Base-by-base conservation (phyloP, 2,113 vertebrate genomes). In the Caranx melampygus region DNA sequence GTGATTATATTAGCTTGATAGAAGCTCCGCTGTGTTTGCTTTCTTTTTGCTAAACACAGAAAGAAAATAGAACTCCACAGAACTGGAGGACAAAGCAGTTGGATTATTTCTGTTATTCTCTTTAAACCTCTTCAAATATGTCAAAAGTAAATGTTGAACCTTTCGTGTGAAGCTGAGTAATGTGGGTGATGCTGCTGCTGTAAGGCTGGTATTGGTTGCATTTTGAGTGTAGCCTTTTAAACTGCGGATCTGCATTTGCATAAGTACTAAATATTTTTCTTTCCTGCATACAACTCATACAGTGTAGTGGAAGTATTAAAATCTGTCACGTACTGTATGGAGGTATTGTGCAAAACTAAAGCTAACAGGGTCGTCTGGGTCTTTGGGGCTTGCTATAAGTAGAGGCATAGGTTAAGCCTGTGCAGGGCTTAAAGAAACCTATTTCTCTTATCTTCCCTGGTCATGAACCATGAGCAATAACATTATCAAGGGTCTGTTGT, bases 391-490 rank as follows among this genome's bases (percentile, higher is more conserved):
- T 85, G 82, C 90, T 91, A 90, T 94, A 94, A 93, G 92, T 91
- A 90, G 92, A 93, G 93, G 92, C 94, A 93, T 83, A 94, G 94
- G 94, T 95, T 94, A 95, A 95, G 93, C 92, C 86, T 92, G 85
- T 79, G 80, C 86, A 83, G 79, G 91, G 93, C 86, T 93, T 92
- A 94, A 92, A 91, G 89, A 94, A 95, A 94, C 92, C 90, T 92
- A 94, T 94, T 94, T 94, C 92, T 95, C 92, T 94, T 95, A 94
- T 95, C 94, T 94, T 85, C 72, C 37, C 87, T 89, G 90, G 91
- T 93, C 92, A 87, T 91, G 93, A 95, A 92, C 93, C 90, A 77
- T 84, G 90, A 91, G 94, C 93, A 95, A 93, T 93, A 93, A 93
- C 93, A 94, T 95, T 95, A 93, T 93, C 93, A 93, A 89, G 90